phyloP scores from a whole-genome alignment of 1,140 invertebrate species.

The Trichoplusia ni region DNA sequence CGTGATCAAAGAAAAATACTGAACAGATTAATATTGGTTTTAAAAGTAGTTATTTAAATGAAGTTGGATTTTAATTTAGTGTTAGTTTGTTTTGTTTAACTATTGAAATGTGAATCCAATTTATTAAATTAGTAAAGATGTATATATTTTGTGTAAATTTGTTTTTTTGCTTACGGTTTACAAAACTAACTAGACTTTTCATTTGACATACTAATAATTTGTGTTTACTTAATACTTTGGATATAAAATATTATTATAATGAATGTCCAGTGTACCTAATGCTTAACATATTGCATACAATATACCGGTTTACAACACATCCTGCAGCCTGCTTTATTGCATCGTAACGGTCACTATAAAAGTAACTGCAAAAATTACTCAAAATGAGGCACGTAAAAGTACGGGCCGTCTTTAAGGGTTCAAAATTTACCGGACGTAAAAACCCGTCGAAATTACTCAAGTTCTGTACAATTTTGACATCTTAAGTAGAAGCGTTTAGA shows the following conservation, averaged over 20 bases:
- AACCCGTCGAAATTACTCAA: slow-evolving; percentile 10
- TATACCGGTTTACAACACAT: not conserved
- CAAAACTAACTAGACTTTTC: too few species aligned
- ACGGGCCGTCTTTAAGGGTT: not conserved
- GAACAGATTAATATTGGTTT: not conserved
- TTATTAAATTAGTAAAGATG: too few species aligned
- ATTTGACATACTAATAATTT: too few species aligned
- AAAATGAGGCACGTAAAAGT: slow-evolving; percentile 25
- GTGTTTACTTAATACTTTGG: too few species aligned
- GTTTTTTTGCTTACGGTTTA: too few species aligned
- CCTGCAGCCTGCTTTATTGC: not conserved
- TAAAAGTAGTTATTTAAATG: too few species aligned
- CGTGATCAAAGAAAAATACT: slow-evolving; percentile 9
- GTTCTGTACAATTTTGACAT: slow-evolving; percentile 24
- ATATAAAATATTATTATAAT: too few species aligned
- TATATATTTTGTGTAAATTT: too few species aligned
- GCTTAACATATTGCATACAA: not conserved
- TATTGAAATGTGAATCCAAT: too few species aligned
- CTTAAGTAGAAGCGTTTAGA: slow-evolving; percentile 24
- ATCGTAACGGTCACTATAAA: slow-evolving; percentile 16
- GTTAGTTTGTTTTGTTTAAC: too few species aligned
- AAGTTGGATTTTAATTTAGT: too few species aligned
- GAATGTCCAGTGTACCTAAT: too few species aligned
- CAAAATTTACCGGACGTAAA: slow-evolving; percentile 12
- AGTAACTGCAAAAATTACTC: slow-evolving; percentile 19